A percentile compares a stretch with the other conserved stretches of the same genome.
phyloP scores from a whole-genome alignment of 1,140 invertebrate species.

The Rhyacophila brunnea region DNA sequence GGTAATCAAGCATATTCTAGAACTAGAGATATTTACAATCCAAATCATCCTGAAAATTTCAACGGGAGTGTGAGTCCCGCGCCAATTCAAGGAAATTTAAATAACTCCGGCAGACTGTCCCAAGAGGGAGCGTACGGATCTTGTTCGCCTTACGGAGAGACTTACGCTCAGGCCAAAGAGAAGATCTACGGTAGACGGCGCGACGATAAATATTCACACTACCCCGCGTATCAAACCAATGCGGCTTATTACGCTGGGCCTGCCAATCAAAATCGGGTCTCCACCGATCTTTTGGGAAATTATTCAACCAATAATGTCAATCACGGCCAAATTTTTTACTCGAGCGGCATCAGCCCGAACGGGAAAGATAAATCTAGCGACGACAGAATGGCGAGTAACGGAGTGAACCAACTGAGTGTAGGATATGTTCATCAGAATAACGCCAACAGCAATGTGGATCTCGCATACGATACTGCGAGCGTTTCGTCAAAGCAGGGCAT shows the following conservation, averaged over 20 bases:
- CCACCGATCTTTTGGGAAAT: neutral
- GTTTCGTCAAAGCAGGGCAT: constrained; percentile 25
- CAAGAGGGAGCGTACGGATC: constrained; percentile 27
- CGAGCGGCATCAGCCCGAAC: neutral
- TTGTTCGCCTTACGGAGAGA: constrained; percentile 45
- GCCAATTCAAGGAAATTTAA: constrained; percentile 39
- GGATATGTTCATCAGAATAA: constrained; percentile 16
- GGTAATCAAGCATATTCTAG: constrained; percentile 15
- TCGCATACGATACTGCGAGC: constrained; percentile 19
- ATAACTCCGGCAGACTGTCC: neutral
- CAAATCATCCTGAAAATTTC: constrained; percentile 13
- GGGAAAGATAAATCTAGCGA: neutral
- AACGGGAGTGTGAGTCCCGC: constrained; percentile 10
- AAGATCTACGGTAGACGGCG: constrained; percentile 49
- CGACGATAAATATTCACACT: constrained; percentile 48
- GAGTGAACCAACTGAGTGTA: constrained; percentile 1
- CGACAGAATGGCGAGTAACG: neutral
- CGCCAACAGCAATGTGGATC: constrained; percentile 13
- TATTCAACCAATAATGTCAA: constrained; percentile 6
- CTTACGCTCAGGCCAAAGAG: constrained; percentile 46
- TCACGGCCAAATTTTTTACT: constrained; percentile 6
- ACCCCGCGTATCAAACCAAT: constrained; percentile 41
- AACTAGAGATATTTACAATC: constrained; percentile 12
- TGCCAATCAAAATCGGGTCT: neutral
- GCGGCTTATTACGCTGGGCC: constrained; percentile 34